Evolutionary conservation across 2,113 vertebrate species (phyloP).

Genomic region (Sitta europaea): DNA sequence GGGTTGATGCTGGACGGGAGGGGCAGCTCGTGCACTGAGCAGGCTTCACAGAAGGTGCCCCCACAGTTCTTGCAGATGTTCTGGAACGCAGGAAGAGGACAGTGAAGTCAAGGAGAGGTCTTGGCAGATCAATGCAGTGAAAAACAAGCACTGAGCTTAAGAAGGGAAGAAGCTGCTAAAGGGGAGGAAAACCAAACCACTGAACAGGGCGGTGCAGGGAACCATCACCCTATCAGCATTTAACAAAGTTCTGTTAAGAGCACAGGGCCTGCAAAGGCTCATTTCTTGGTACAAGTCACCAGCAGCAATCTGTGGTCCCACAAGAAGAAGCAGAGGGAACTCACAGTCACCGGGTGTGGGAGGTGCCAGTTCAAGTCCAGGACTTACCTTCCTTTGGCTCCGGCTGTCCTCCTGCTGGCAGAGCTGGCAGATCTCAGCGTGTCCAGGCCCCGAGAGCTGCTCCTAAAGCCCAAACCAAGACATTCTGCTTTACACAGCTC

Average conservation of each 20-base stretch:
- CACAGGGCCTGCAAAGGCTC: not conserved
- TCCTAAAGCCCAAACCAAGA: conserved; percentile 62
- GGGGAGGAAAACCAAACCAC: not conserved
- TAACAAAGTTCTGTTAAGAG: not conserved
- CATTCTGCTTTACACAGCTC: not conserved
- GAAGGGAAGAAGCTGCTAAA: not conserved
- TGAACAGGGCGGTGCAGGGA: not conserved
- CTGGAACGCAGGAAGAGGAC: conserved; percentile 58
- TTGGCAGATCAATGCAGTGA: not conserved
- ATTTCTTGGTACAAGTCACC: not conserved
- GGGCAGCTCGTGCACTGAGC: conserved; percentile 82
- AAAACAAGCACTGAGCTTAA: not conserved
- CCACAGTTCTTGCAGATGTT: conserved; percentile 85
- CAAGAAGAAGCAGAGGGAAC: rapidly evolving
- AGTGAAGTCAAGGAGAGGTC: not conserved
- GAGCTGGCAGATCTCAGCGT: conserved; percentile 73
- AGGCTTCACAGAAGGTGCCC: conserved; percentile 81
- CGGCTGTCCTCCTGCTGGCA: conserved; percentile 78
- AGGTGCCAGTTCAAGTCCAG: rapidly evolving
- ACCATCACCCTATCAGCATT: not conserved
- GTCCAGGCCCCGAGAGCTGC: conserved; percentile 41
- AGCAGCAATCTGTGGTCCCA: not conserved
- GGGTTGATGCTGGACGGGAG: conserved; percentile 90
- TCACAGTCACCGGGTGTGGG: rapidly evolving
- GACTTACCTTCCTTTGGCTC: conserved; percentile 75